Percentiles rank a stretch among this genome's conserved stretches.
Conservation (phyloP, 2,113 vertebrate species). For the Oreotrochilus melanogaster region DNA sequence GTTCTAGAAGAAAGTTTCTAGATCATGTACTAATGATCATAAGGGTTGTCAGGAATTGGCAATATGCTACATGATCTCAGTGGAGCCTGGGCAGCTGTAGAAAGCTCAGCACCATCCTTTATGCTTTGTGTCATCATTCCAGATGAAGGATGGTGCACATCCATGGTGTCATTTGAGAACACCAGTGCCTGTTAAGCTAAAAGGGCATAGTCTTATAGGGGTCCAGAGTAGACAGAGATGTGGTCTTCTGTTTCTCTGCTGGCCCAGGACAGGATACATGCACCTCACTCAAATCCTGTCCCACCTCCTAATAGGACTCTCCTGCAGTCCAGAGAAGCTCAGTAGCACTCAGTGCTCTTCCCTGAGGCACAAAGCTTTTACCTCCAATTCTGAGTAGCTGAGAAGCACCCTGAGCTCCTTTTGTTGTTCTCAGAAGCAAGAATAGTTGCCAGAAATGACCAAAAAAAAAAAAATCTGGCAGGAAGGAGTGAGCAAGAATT, state of each 20-base stretch:
- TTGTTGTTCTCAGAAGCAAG: neutral
- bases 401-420: neutral
- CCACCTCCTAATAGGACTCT: neutral
- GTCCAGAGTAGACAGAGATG: neutral
- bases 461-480: neutral
- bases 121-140: neutral
- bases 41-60: neutral
- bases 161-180: neutral
- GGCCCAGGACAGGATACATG: neutral
- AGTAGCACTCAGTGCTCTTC: neutral
- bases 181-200: neutral
- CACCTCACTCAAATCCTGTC: neutral
- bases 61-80: neutral
- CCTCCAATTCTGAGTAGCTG: neutral
- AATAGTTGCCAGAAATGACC: neutral
- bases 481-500: neutral
- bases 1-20: neutral
- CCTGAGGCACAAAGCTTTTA: neutral
- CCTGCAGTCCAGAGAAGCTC: neutral
- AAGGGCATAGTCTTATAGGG: neutral
- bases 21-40: neutral
- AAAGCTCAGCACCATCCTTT: neutral
- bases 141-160: neutral
- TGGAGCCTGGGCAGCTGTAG: neutral
- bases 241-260: neutral